Evolutionary conservation across 1,140 invertebrate species (phyloP).

Genomic region (Magallana gigas): DNA sequence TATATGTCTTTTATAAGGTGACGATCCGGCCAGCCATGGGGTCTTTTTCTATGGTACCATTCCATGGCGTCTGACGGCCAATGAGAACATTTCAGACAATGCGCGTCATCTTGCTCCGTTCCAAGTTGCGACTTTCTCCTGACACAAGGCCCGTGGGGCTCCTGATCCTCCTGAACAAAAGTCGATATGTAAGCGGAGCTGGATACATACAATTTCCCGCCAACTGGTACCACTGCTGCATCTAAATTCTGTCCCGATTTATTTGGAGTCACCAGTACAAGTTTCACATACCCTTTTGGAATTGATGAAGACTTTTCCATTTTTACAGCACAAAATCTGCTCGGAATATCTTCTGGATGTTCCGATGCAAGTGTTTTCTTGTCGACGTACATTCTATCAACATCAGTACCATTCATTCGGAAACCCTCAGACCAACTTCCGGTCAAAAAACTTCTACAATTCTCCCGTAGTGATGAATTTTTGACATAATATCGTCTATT

Average conservation of each 20-base stretch:
- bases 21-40: not conserved
- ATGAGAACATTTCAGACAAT: not conserved
- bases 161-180: not conserved
- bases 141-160: slow-evolving; percentile 8
- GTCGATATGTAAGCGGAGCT: not conserved
- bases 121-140: not conserved
- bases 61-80: slow-evolving; percentile 29
- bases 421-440: slow-evolving; percentile 12
- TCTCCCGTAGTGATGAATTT: not conserved
- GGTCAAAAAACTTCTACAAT: not conserved
- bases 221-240: not conserved
- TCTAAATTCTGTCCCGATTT: not conserved
- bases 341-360: not conserved
- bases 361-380: not conserved
- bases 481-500: not conserved
- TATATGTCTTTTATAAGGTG: slow-evolving; percentile 11
- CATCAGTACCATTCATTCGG: not conserved
- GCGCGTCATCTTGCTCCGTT: slow-evolving; percentile 12
- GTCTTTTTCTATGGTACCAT: slow-evolving; percentile 6
- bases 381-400: slow-evolving; percentile 22
- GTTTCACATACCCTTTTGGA: not conserved
- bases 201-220: not conserved
- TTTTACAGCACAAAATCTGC: not conserved
- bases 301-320: not conserved
- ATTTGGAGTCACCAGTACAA: slow-evolving; percentile 1